Conservation (phyloP, 1,140 invertebrate species). For the Pentalonia nigronervosa region DNA sequence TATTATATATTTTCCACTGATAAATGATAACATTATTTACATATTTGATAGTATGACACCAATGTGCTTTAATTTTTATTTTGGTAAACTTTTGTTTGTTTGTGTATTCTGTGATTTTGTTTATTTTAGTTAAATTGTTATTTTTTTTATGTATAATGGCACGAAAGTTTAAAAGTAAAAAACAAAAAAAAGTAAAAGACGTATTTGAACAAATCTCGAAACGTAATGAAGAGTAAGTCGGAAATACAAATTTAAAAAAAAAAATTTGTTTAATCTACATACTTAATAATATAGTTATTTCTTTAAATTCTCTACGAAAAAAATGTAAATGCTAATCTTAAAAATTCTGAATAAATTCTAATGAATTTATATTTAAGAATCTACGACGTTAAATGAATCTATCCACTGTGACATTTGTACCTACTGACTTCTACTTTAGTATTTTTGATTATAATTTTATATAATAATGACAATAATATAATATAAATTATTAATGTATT, state of each 20-base stretch:
- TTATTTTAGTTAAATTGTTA: not conserved
- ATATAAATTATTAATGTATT: not conserved
- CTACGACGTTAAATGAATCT: not conserved
- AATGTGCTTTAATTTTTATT: not conserved
- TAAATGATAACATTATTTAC: not conserved
- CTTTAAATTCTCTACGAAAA: not conserved
- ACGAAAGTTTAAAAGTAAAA: constrained; percentile 54
- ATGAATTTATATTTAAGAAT: not conserved
- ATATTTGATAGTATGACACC: not conserved
- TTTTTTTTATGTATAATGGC: not conserved
- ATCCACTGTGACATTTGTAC: not conserved
- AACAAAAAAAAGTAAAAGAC: constrained; percentile 50
- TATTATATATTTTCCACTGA: not conserved
- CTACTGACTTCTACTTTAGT: not conserved
- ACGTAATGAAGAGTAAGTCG: constrained; percentile 50
- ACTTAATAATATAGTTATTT: not conserved
- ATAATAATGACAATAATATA: not conserved
- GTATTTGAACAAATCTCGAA: constrained; percentile 51
- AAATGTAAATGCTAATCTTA: not conserved
- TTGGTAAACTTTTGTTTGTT: not conserved
- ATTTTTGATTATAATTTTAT: not conserved
- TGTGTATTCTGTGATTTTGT: not conserved
- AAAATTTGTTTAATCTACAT: not conserved
- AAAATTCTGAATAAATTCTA: not conserved
- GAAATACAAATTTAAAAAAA: no score